Evolutionary conservation across 2,888 invertebrate species (phyloP).

Genomic region (Pachymerium ferrugineum): DNA sequence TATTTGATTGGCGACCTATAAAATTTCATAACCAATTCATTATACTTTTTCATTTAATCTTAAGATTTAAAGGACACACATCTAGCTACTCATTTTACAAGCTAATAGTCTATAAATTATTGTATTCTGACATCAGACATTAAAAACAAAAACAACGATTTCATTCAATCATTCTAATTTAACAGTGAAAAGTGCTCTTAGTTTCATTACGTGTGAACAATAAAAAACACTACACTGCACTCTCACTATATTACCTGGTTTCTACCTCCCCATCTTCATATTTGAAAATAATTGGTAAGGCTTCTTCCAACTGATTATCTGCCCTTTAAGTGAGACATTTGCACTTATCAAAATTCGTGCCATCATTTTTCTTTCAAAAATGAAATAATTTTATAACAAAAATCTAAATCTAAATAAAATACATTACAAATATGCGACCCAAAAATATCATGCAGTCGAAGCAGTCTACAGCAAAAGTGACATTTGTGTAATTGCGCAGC

Average conservation of each 20-base stretch:
- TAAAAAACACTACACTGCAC: background rate
- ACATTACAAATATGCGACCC: too few relatives aligned
- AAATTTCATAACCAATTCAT: background rate
- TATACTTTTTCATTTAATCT: background rate
- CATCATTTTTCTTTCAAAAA: background rate
- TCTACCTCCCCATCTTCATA: conserved; percentile 15
- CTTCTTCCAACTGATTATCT: conserved; percentile 28
- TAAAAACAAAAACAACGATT: too few relatives aligned
- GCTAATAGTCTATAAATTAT: too few relatives aligned
- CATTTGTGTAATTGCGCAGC: background rate
- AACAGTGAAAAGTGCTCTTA: background rate
- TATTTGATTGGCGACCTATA: background rate
- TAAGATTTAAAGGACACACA: too few relatives aligned
- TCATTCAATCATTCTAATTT: background rate
- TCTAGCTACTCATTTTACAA: too few relatives aligned
- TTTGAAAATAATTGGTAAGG: background rate
- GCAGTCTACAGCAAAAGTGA: background rate
- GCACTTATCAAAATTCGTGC: background rate
- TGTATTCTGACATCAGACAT: too few relatives aligned
- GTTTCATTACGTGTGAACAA: background rate
- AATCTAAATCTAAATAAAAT: background rate
- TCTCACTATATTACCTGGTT: background rate
- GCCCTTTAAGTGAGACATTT: conserved; percentile 16
- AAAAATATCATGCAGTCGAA: background rate
- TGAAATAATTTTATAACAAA: too few relatives aligned